Conservation (phyloP, 2,113 vertebrate genomes). For the Mobula hypostoma region DNA sequence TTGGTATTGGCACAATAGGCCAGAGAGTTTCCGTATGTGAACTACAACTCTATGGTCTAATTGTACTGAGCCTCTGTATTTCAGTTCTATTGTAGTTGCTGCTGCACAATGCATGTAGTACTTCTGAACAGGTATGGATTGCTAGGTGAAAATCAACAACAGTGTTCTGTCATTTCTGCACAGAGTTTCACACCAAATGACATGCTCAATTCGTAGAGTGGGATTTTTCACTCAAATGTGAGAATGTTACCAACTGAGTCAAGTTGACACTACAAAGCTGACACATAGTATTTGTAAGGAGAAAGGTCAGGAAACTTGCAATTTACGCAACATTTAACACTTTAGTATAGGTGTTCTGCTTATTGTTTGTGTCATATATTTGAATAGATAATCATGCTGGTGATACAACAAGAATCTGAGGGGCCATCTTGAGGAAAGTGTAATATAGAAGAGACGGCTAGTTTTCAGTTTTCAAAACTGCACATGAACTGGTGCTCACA, state of each 20-base stretch:
- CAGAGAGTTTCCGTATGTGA: too few species aligned
- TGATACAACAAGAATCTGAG: neutral
- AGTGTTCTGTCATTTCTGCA: neutral
- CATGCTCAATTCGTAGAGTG: neutral
- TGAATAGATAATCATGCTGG: neutral
- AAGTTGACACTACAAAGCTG: neutral
- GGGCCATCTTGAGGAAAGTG: neutral
- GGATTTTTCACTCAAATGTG: neutral
- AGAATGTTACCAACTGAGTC: neutral
- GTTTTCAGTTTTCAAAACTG: neutral
- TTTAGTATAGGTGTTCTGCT: neutral
- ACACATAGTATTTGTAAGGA: neutral
- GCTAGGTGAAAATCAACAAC: neutral
- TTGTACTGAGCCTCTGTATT: too few species aligned
- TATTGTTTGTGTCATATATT: neutral
- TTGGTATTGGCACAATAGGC: too few species aligned
- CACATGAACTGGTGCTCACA: neutral
- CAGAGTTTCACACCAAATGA: neutral
- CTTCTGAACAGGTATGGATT: too few species aligned
- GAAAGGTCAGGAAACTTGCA: neutral
- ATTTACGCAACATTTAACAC: neutral
- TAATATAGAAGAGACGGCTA: neutral
- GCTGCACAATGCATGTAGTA: too few species aligned
- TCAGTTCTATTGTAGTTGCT: too few species aligned
- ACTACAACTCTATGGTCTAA: too few species aligned